Percentiles rank a stretch among this genome's conserved stretches.
Conservation (phyloP, 1,140 invertebrate species). For the Orussus abietinus region DNA sequence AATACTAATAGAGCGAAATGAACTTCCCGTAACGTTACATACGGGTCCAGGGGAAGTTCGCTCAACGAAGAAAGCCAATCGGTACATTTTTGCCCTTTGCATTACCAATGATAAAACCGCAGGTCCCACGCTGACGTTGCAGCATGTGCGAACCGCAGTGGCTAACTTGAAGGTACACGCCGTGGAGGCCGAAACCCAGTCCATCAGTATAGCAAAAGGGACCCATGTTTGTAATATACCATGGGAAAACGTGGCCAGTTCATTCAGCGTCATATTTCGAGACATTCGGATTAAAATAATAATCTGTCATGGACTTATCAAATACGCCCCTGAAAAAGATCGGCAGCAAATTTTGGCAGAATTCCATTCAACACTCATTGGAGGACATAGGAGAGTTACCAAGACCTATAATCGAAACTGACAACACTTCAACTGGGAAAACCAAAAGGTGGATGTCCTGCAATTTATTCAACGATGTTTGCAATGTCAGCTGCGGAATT, state of each 20-base stretch:
- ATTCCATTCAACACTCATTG: slow-evolving; percentile 1
- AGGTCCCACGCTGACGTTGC: neutral
- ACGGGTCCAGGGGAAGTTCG: neutral
- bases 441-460: slow-evolving; percentile 6
- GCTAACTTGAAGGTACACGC: neutral
- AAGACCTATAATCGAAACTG: slow-evolving; percentile 10
- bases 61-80: neutral
- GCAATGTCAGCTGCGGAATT: slow-evolving; percentile 8
- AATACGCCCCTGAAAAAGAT: neutral
- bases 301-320: slow-evolving; percentile 5
- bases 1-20: slow-evolving; percentile 4
- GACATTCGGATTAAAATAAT: slow-evolving; percentile 1
- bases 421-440: slow-evolving; percentile 9
- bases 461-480: slow-evolving; percentile 5
- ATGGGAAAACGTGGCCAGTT: slow-evolving; percentile 1
- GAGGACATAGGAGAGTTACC: slow-evolving; percentile 6
- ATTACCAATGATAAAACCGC: neutral
- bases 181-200: slow-evolving; percentile 1
- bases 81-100: slow-evolving; percentile 3
- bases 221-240: slow-evolving; percentile 1
- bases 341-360: slow-evolving; percentile 8
- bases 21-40: slow-evolving; percentile 2
- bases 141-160: neutral
- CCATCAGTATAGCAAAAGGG: neutral
- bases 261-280: neutral